Percentiles rank a stretch among this genome's conserved stretches.
Conservation (phyloP, 2,113 vertebrate species). For the Hyperoodon ampullatus region DNA sequence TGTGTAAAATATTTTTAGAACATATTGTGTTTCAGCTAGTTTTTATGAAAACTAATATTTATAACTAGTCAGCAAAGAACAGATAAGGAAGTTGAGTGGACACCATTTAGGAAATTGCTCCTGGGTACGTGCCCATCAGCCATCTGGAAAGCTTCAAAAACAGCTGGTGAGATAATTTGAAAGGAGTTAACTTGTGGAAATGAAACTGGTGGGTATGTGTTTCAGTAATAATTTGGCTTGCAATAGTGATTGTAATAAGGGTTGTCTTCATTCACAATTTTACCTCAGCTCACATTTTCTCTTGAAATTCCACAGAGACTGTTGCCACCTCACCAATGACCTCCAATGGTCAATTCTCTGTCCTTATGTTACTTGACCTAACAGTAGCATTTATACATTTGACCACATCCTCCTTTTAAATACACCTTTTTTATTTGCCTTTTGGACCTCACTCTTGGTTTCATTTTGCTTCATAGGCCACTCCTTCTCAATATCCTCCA, state of each 20-base stretch:
- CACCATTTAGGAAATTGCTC: conserved; percentile 36
- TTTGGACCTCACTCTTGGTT: neutral
- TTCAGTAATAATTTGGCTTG: conserved; percentile 9
- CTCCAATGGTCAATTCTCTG: neutral
- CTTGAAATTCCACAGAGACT: neutral
- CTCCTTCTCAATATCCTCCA: neutral
- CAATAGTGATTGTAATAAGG: neutral
- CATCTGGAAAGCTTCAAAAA: conserved; percentile 49
- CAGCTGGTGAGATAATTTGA: conserved; percentile 46
- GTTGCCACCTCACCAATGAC: neutral
- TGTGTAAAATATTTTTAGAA: neutral
- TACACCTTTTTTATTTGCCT: neutral
- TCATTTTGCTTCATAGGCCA: neutral
- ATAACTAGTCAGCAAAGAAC: conserved; percentile 13
- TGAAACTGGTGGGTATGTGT: neutral
- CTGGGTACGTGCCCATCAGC: neutral
- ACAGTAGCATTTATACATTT: neutral
- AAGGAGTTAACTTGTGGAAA: conserved; percentile 52
- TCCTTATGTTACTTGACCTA: neutral
- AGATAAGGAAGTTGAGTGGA: conserved; percentile 12
- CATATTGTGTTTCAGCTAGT: neutral
- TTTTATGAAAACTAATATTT: conserved; percentile 47
- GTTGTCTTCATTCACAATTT: conserved; percentile 43
- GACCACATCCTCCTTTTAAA: neutral
- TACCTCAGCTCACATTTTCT: neutral